Conservation (phyloP, 2,797 vertebrate species). For the Gymnopithys bicolor region DNA sequence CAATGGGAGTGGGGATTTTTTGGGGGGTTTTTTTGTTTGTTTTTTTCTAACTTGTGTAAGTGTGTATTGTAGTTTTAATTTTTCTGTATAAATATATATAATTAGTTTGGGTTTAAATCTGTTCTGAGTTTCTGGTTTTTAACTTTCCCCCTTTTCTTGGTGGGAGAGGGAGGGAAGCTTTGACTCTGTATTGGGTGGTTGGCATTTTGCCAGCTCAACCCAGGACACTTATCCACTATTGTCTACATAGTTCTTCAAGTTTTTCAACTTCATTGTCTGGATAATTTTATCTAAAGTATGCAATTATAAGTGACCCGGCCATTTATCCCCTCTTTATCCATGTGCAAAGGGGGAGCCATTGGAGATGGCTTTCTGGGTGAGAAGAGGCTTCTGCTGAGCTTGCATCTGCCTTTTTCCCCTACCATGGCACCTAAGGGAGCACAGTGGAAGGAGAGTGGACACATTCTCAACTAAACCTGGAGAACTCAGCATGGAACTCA, state of each 20-base stretch:
- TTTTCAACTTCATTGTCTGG: background rate
- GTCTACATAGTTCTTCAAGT: background rate
- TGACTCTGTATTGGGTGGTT: too few species aligned
- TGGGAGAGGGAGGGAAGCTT: too few species aligned
- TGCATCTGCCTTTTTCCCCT: background rate
- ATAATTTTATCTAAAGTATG: background rate
- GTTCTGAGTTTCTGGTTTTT: too few species aligned
- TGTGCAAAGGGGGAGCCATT: background rate
- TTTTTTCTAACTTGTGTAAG: too few species aligned
- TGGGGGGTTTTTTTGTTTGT: too few species aligned
- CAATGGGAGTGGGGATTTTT: too few species aligned
- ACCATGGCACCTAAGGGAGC: background rate
- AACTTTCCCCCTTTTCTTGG: too few species aligned
- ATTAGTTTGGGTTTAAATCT: too few species aligned
- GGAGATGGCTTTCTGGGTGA: background rate
- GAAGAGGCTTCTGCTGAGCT: background rate
- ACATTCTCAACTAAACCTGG: background rate
- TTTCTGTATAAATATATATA: too few species aligned
- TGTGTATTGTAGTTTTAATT: too few species aligned
- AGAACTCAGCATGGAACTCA: background rate
- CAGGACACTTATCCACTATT: background rate
- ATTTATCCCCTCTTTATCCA: background rate
- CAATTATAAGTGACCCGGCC: background rate
- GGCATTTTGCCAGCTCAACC: too few species aligned
- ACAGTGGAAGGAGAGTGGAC: background rate